Evolutionary conservation across 2,797 vertebrate species (phyloP), one percentile per base, ranked within the genome.

Genomic region (Hyperoplus immaculatus): DNA sequence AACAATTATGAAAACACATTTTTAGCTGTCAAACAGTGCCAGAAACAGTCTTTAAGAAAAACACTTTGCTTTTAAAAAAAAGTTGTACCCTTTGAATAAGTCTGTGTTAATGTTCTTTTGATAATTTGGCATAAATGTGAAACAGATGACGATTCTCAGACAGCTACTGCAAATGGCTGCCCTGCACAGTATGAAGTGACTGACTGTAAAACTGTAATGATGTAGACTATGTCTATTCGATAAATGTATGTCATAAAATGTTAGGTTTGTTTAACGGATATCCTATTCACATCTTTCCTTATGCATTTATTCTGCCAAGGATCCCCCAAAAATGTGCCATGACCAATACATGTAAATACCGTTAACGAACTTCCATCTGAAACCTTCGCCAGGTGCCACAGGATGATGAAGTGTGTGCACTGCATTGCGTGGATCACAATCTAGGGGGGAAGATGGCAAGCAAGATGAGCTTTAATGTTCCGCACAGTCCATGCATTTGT

Each of bases 341-440:
- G 43, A 67, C 13, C 18, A 56, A 38, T 9, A 29, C 21, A 36
- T 57, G 8, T 53, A 64, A 77, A 68, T 90, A 99, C 98, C 96
- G 98, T 99, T 87, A 96, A 93, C 63, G 96, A 97, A 90, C 93
- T 97, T 87, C 97, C 96, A 72, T 99, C 98, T 49, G 97, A 97
- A 77, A 99, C 93, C 91, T 98, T 99, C 53, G 97, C 97, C 72
- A 99, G 95, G 90, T 98, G 97, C 98, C 98, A 99, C 84, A 99
- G 95, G 87, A 99, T 97, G 87, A 99, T 96, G 93, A 99, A 99
- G 94, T 99, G 98, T 86, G 98, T 98, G 94, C 98, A 99, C 91
- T 99, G 98, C 95, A 99, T 95, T 49, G 97, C 96, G 13, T 99
- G 97, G 93, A 98, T 96, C 91, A 99, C 98, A 86, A 99, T 99